A percentile compares a stretch with the other conserved stretches of the same genome.
phyloP scores from a whole-genome alignment of 2,888 invertebrate species.

The Cerceris ruficornis region DNA sequence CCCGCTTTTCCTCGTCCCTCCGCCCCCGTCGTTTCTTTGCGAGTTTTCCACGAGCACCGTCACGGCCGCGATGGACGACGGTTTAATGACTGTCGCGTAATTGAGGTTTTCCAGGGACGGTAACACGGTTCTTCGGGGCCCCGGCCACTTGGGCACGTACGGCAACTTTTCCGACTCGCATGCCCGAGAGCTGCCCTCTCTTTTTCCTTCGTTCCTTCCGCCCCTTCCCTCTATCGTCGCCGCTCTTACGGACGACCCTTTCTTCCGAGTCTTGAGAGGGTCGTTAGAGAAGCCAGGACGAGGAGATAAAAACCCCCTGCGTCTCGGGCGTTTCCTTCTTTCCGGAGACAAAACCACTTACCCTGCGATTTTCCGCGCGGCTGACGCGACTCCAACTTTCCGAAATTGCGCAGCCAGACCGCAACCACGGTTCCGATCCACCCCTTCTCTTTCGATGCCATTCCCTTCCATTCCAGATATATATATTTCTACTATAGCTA shows the following conservation, averaged over 20 bases:
- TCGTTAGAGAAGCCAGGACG: conserved; percentile 51
- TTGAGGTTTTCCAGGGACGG: conserved; percentile 54
- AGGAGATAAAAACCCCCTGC: conserved; percentile 38
- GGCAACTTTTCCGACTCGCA: conserved; percentile 44
- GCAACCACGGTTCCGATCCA: no score
- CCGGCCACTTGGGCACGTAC: conserved; percentile 61
- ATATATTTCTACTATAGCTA: no score
- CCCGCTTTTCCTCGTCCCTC: conserved; percentile 8
- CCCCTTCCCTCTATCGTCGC: conserved; percentile 1
- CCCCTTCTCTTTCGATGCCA: no score
- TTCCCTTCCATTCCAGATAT: no score
- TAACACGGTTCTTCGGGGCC: conserved; percentile 27
- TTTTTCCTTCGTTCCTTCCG: conserved; percentile 7
- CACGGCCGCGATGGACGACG: conserved; percentile 42
- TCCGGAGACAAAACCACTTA: conserved; percentile 35
- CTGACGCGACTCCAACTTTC: not conserved
- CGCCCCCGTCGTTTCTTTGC: conserved; percentile 17
- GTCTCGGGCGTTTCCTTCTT: conserved; percentile 9
- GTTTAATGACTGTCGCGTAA: conserved; percentile 65
- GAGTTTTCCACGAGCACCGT: conserved; percentile 30
- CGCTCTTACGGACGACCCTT: conserved; percentile 1
- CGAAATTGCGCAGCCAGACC: no score
- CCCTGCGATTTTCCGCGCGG: conserved; percentile 24
- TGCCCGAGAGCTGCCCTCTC: conserved; percentile 4
- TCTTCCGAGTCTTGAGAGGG: conserved; percentile 41